Percentiles rank a stretch among this genome's conserved stretches.
phyloP scores from a whole-genome alignment of 2,888 invertebrate species.

The Perizoma flavofasciatum region DNA sequence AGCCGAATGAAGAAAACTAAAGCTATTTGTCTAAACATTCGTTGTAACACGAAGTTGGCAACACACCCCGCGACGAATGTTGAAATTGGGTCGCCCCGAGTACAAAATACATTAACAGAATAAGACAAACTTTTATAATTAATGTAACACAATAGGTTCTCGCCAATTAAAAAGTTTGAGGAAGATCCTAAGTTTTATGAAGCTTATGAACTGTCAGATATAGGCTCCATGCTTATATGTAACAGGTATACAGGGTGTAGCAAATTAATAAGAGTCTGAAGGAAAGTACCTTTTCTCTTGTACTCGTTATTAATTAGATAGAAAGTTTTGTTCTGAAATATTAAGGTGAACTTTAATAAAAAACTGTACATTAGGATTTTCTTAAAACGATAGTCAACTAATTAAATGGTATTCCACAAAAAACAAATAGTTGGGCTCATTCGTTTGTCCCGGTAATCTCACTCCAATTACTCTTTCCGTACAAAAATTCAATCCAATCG shows the following conservation, averaged over 20 bases:
- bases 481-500: too few relatives aligned
- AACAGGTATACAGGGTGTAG: neutral
- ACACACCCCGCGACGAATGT: constrained; percentile 49
- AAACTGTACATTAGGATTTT: too few relatives aligned
- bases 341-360: too few relatives aligned
- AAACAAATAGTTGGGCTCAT: too few relatives aligned
- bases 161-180: constrained; percentile 45
- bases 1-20: constrained; percentile 23
- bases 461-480: too few relatives aligned
- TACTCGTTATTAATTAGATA: too few relatives aligned
- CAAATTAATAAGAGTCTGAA: too few relatives aligned
- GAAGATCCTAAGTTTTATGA: constrained; percentile 17
- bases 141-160: constrained; percentile 55
- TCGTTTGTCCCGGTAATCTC: too few relatives aligned
- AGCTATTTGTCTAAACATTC: constrained; percentile 29
- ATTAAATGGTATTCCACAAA: too few relatives aligned
- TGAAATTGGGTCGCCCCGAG: constrained; percentile 55
- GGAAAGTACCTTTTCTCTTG: too few relatives aligned
- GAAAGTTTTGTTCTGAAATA: too few relatives aligned
- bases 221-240: neutral
- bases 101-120: constrained; percentile 62
- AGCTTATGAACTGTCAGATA: constrained; percentile 10
- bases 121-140: constrained; percentile 65
- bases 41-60: constrained; percentile 43
- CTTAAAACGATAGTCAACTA: too few relatives aligned